Evolutionary conservation across 2,888 invertebrate genomes (phyloP), one percentile per base, ranked within the genome.

Genomic region (Scrobipalpa costella): DNA sequence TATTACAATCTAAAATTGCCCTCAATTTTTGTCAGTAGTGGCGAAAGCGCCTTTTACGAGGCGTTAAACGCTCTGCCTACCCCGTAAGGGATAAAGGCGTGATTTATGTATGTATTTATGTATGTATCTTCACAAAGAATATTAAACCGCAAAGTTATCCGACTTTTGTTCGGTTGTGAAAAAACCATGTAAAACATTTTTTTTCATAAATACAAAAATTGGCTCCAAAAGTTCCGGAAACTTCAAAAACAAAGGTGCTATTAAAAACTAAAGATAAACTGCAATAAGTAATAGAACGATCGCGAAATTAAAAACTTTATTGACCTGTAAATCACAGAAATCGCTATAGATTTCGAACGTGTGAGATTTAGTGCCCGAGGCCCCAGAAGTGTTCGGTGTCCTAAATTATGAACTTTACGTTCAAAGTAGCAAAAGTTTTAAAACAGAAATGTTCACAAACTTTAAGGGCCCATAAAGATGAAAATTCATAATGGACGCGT

Each of bases 281-380:
- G 60, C 60, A 63, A 61, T 62, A 76, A 81, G 34, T 55, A 76
- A 81, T 80, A 80, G 77, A 83, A 82, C 77, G 77, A 69, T 77
- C 76, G 76, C 75, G 75, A 78, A 82, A 83, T 84, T 84, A 83
- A 84, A 81, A 82, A 81, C 75, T 80, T 82, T 81, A 83, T 83
- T 82, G 79, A 74, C 65, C 67, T 69, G 76, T 83, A 83, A 81
- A 83, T 83, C 83, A 83, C 73, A 67, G 68, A 66, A 67, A 62
- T 66, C 65, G 75, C 71, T 70, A 72, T 71, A 71, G 70, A 75
- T 73, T 73, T 74, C 69, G 78, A 75, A 71, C 72, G 74, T 66
- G 69, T 71, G 71, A 73, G 79, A 77, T 77, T 79, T 76, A 80
- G 71, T 69, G 71, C 57, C 65, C 66, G 66, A 69, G 72, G 74